phyloP scores from a whole-genome alignment of 2,888 invertebrate genomes.

The Acrobasis repandana region DNA sequence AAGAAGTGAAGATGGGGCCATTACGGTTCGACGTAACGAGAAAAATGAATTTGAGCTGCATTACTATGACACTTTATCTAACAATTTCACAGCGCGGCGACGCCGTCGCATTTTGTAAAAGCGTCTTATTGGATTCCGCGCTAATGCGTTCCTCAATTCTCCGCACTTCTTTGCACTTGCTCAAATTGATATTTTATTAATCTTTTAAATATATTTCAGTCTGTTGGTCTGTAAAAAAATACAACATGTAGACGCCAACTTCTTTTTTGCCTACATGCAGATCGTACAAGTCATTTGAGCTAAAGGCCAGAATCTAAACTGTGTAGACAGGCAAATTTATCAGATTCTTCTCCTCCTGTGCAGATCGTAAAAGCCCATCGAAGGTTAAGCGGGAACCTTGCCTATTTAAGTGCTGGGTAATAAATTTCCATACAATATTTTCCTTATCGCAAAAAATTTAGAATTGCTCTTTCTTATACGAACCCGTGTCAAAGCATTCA shows the following conservation, averaged over 20 bases:
- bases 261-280: no score
- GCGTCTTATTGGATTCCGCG: conserved; percentile 15
- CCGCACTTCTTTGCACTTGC: background rate
- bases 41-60: conserved; percentile 5
- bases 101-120: conserved; percentile 12
- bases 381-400: no score
- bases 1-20: conserved; percentile 15
- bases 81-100: background rate
- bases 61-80: background rate
- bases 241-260: no score
- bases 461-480: conserved; percentile 10
- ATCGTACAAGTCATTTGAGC: no score
- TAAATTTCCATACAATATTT: background rate
- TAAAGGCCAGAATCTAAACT: no score
- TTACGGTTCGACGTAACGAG: conserved; percentile 17
- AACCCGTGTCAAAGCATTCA: conserved; percentile 23
- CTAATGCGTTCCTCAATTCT: conserved; percentile 14
- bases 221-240: no score
- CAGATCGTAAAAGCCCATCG: no score
- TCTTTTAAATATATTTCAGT: no score
- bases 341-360: no score
- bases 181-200: no score
- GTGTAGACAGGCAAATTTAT: no score
- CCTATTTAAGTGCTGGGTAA: background rate
- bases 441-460: conserved; percentile 3